Conservation (phyloP, 2,888 invertebrate species). For the Blera fallax region DNA sequence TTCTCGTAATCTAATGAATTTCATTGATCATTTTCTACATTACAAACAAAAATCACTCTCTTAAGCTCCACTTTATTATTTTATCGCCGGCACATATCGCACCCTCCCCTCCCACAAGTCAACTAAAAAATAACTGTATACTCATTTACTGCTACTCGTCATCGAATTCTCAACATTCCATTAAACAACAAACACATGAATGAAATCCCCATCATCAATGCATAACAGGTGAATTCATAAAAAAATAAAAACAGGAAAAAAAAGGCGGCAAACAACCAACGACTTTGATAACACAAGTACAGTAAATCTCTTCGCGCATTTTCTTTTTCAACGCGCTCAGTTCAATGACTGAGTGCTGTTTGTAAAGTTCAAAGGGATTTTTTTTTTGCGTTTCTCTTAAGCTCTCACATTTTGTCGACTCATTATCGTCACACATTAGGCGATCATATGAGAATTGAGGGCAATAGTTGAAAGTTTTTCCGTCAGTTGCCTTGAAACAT, state of each 20-base stretch:
- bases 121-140: conserved; percentile 46
- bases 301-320: conserved; percentile 71
- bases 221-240: conserved; percentile 69
- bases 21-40: neutral
- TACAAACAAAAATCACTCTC: neutral
- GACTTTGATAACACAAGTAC: conserved; percentile 55
- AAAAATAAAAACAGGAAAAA: conserved; percentile 42
- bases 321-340: conserved; percentile 66
- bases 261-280: conserved; percentile 54
- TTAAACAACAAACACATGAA: conserved; percentile 64
- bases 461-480: conserved; percentile 20
- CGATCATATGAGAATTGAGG: conserved; percentile 12
- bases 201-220: conserved; percentile 57
- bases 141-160: conserved; percentile 62
- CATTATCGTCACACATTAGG: neutral
- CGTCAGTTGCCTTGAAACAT: neutral
- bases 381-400: conserved; percentile 23
- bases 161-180: conserved; percentile 59
- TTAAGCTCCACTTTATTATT: neutral
- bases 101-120: neutral
- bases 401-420: neutral
- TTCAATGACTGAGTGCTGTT: conserved; percentile 64
- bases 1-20: neutral
- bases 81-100: conserved; percentile 21
- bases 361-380: conserved; percentile 28